Base-by-base conservation (phyloP, 2,888 invertebrate genomes). In the Agrilus mali region DNA sequence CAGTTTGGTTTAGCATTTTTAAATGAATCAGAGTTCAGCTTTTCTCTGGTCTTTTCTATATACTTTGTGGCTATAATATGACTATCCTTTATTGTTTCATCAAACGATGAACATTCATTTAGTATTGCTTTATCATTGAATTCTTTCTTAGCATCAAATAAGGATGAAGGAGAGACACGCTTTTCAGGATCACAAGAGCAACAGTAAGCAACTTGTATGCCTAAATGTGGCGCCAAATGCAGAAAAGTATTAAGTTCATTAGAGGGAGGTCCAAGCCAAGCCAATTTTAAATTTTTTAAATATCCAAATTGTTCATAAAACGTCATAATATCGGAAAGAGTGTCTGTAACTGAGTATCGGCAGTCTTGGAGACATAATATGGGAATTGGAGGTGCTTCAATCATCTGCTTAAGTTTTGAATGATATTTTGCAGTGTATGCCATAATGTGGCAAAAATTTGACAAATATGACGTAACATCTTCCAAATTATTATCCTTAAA, bases 211-310 rank as follows among this genome's bases (percentile, higher is more conserved):
- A 51, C 22, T 44, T 51, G 45, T 16, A 51, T 45, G 27, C 46
- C 48, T 15, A 51, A n/a, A 16, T 31, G 41, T 32, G 47, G 46
- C 6, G 45, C 43, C 7, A 49, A 42, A 13, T 42, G 41, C 33
- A 51, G 35, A 41, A 44, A 51, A 14, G 49, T 47, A 35, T 51
- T 51, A 12, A 51, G 39, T 40, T 49, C 37, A 1, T 44, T 40
- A 10, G 38, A 40, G 15, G 49, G 45, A 31, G 38, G 32, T 7
- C 51, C 51, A 7, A 51, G 32, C 46, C 45, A 49, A 10, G 43
- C 45, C 13, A 51, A 17, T 8, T 38, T 51, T 44, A 51, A 43
- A 33, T 37, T 32, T 16, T 41, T 46, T 33, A 51, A 44, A 27
- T 44, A 36, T 15, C 41, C 38, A 44, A 41, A 47, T 34, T 43